phyloP scores from a whole-genome alignment of 2,888 invertebrate genomes.

The Yponomeuta sedellus region DNA sequence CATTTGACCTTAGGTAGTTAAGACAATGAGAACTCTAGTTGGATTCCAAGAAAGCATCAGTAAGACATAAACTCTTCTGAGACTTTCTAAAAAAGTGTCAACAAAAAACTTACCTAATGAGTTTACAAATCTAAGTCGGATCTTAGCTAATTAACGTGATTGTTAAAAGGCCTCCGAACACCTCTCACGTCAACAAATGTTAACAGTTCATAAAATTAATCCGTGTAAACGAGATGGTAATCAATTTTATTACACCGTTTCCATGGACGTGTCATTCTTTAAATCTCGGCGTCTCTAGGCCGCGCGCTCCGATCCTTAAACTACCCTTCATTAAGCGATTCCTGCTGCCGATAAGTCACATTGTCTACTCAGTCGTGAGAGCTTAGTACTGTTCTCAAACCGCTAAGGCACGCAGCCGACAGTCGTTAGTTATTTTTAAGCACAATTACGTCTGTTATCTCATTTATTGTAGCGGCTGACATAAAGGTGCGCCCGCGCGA shows the following conservation, averaged over 20 bases:
- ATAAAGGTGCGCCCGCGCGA: not conserved
- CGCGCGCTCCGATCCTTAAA: conserved; percentile 9
- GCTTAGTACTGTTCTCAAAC: conserved; percentile 25
- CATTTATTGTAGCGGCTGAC: not conserved
- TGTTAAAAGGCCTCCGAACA: not conserved
- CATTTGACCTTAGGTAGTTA: not conserved
- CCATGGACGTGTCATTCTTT: conserved; percentile 1
- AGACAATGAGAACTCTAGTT: not conserved
- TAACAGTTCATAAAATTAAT: conserved; percentile 2
- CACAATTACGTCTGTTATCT: conserved; percentile 6
- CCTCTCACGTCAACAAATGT: not conserved
- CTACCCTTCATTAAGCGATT: conserved; percentile 12
- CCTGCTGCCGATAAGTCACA: conserved; percentile 34
- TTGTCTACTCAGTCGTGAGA: conserved; percentile 44
- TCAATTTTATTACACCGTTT: conserved; percentile 3
- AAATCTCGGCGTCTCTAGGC: not conserved
- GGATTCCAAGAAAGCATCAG: not conserved
- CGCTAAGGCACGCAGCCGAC: conserved; percentile 24
- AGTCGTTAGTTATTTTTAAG: conserved; percentile 9
- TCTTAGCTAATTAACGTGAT: not conserved
- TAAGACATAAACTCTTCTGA: not conserved
- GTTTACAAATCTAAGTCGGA: not conserved
- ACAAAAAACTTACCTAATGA: not conserved
- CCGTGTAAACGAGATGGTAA: not conserved
- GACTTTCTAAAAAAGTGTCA: not conserved